A percentile compares a stretch with the other conserved stretches of the same genome.
phyloP scores from a whole-genome alignment of 2,888 invertebrate genomes.

The Brenthis hecate region DNA sequence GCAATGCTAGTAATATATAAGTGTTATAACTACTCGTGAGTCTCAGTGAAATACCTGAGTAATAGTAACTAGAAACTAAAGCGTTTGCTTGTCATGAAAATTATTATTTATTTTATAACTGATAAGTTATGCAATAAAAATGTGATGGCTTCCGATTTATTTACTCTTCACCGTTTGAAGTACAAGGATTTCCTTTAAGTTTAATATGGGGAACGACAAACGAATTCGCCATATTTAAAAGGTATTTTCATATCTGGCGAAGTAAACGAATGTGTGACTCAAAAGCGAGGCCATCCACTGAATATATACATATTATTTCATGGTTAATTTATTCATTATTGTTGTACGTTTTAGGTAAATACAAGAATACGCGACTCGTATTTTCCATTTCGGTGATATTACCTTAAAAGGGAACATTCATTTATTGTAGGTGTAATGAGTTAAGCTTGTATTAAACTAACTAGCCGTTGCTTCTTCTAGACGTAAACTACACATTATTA shows the following conservation, averaged over 20 bases:
- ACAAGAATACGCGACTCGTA: slow-evolving; percentile 18
- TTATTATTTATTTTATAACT: too few species aligned
- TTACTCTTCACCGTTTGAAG: too few species aligned
- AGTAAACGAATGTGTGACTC: slow-evolving; percentile 17
- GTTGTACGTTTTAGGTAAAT: slow-evolving; percentile 32
- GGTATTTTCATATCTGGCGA: slow-evolving; percentile 13
- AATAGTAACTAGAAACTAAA: too few species aligned
- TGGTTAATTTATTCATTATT: slow-evolving; percentile 34
- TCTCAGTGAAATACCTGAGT: too few species aligned
- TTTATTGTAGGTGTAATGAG: slow-evolving; percentile 9
- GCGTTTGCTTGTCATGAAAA: too few species aligned
- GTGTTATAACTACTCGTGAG: too few species aligned
- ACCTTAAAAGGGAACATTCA: slow-evolving; percentile 23
- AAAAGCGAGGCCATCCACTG: slow-evolving; percentile 22
- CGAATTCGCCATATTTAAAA: slow-evolving; percentile 11
- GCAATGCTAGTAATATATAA: too few species aligned
- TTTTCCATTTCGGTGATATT: slow-evolving; percentile 34
- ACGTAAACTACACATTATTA: background rate
- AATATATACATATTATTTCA: slow-evolving; percentile 27
- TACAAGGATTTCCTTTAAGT: too few species aligned
- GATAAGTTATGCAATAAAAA: too few species aligned
- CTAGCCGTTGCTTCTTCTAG: background rate
- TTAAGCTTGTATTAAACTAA: background rate
- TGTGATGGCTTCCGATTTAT: too few species aligned
- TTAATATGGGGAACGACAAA: background rate